Evolutionary conservation across 2,888 invertebrate genomes (phyloP).

Genomic region (Augochlorella aurata): DNA sequence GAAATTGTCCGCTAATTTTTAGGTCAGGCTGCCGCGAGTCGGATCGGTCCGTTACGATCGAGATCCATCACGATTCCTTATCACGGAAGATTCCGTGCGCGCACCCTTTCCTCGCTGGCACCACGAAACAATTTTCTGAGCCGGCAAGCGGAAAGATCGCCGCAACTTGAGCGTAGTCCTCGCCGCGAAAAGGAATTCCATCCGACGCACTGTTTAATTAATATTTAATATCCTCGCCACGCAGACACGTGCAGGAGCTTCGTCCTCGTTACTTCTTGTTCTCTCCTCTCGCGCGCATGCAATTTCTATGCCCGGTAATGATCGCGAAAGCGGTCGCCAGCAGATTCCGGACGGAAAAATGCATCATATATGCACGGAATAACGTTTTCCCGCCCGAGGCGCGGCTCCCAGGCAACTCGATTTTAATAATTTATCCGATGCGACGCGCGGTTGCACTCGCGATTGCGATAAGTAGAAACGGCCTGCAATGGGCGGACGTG

Average conservation of each 20-base stretch:
- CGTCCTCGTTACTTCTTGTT: not conserved
- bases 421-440: slow-evolving; percentile 10
- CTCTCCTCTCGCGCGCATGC: not conserved
- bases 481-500: slow-evolving; percentile 6
- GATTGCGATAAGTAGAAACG: slow-evolving; percentile 14
- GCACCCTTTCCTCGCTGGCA: slow-evolving; percentile 3
- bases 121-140: slow-evolving; percentile 4
- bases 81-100: not conserved
- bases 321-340: not conserved
- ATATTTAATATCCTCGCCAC: not conserved
- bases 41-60: not conserved
- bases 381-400: not conserved
- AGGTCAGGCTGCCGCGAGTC: slow-evolving; percentile 36
- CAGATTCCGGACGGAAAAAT: not conserved
- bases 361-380: not conserved
- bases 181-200: not conserved
- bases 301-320: not conserved
- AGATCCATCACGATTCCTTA: not conserved
- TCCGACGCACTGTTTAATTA: not conserved
- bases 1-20: slow-evolving; percentile 51
- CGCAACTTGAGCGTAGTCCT: not conserved
- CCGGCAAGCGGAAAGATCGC: not conserved
- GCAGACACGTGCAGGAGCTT: too few species aligned
- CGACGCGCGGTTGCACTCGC: not conserved
- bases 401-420: not conserved